Percentiles rank a stretch among this genome's conserved stretches.
Conservation (phyloP, 2,797 vertebrate species). For the Sebastes umbrosus region DNA sequence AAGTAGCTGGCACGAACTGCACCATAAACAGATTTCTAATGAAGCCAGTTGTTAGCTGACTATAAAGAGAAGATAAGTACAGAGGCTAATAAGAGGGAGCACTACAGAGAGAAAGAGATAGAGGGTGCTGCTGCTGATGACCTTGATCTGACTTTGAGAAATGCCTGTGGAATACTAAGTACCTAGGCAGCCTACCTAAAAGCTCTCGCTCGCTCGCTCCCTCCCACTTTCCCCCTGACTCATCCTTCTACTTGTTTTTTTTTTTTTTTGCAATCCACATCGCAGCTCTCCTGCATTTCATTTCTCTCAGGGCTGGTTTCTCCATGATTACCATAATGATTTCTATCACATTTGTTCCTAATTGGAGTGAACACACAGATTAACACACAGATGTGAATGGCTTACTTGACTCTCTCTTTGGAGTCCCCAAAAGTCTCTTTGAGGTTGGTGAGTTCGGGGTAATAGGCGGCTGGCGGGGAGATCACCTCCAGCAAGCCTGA, state of each 20-base stretch:
- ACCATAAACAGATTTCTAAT: constrained; percentile 60
- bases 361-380: background rate
- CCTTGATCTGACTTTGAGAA: constrained; percentile 79
- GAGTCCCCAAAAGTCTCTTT: constrained; percentile 99
- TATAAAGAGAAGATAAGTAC: constrained; percentile 43
- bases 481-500: constrained; percentile 97
- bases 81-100: constrained; percentile 44
- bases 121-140: constrained; percentile 66
- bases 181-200: constrained; percentile 59
- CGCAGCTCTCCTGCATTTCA: constrained; percentile 34
- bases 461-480: constrained; percentile 93
- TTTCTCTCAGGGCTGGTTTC: constrained; percentile 12
- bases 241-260: constrained; percentile 48
- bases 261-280: constrained; percentile 44
- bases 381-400: background rate
- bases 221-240: constrained; percentile 55
- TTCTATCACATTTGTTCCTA: constrained; percentile 1
- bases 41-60: constrained; percentile 26
- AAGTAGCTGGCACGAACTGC: constrained; percentile 31
- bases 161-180: constrained; percentile 78
- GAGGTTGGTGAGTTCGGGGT: constrained; percentile 93
- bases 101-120: constrained; percentile 42
- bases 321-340: constrained; percentile 23
- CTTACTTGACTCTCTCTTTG: constrained; percentile 95
- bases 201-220: constrained; percentile 44